These are phyloP conservation scores for Formica exsecta DNA, from an alignment of 1,140 invertebrate species.

Conservation along the genomic window DNA sequence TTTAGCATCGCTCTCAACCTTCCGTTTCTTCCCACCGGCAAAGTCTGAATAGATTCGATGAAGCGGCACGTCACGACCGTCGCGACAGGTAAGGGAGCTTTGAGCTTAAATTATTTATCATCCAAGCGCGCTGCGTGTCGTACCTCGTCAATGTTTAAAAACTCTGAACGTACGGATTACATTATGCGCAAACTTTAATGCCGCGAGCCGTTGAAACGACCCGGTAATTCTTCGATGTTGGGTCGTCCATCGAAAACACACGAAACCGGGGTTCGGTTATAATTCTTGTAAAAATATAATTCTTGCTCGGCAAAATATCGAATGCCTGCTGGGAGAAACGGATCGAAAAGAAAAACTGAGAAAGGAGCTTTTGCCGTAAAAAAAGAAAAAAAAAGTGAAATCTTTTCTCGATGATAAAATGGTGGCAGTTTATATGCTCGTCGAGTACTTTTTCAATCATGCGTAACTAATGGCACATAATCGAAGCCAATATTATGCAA, in stretches of 20 bases:
- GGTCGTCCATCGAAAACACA: background rate
- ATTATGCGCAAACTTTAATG: slow-evolving; percentile 51
- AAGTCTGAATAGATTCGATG: slow-evolving; percentile 53
- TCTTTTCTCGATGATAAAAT: background rate
- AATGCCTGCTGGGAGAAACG: background rate
- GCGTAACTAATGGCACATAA: slow-evolving; percentile 3
- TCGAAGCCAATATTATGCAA: background rate
- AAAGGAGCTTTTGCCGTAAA: background rate
- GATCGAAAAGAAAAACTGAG: background rate
- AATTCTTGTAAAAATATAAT: background rate
- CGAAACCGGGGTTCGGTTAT: background rate
- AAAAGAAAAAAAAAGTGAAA: background rate
- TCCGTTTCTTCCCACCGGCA: background rate
- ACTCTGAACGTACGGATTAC: slow-evolving; percentile 58
- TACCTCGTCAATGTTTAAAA: slow-evolving; percentile 70
- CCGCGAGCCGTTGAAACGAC: background rate
- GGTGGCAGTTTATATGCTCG: background rate
- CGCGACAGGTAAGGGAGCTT: slow-evolving; percentile 65
- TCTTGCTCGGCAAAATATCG: background rate
- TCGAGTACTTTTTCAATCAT: slow-evolving; percentile 22
- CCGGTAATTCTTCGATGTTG: background rate
- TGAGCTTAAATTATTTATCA: slow-evolving; percentile 73
- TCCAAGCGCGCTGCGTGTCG: slow-evolving; percentile 55
- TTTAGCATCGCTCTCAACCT: slow-evolving; percentile 28
- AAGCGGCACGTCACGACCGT: slow-evolving; percentile 28